These are phyloP conservation scores for Orientallactaga sibirica DNA, from an alignment of 2,797 vertebrate genomes.

Conservation along the genomic window DNA sequence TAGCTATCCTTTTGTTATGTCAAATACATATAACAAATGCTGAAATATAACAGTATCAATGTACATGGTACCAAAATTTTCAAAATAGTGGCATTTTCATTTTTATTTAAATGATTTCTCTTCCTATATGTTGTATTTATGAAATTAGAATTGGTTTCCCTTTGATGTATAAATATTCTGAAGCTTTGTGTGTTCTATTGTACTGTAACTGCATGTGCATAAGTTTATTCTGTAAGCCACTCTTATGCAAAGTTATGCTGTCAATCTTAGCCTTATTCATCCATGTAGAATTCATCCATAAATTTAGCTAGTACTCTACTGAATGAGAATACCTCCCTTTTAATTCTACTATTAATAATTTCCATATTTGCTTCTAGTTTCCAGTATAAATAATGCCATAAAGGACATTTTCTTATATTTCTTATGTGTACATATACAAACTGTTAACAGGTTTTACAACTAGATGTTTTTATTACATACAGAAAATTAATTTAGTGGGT, in stretches of 20 bases:
- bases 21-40: neutral
- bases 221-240: neutral
- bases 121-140: neutral
- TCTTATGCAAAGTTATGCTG: neutral
- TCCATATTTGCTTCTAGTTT: neutral
- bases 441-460: neutral
- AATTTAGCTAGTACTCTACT: neutral
- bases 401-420: neutral
- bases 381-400: neutral
- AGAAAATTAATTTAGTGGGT: neutral
- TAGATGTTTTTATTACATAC: neutral
- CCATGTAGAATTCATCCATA: neutral
- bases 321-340: neutral
- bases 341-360: neutral
- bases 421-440: neutral
- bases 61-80: neutral
- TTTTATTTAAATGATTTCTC: neutral
- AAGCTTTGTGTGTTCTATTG: neutral
- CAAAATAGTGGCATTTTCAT: neutral
- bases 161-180: neutral
- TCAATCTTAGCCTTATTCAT: conserved; percentile 9
- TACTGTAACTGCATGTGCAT: neutral
- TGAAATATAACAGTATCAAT: neutral
- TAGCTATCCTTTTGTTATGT: neutral
- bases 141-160: neutral